Base-by-base conservation (phyloP, 2,797 vertebrate genomes). In the Anabas testudineus region DNA sequence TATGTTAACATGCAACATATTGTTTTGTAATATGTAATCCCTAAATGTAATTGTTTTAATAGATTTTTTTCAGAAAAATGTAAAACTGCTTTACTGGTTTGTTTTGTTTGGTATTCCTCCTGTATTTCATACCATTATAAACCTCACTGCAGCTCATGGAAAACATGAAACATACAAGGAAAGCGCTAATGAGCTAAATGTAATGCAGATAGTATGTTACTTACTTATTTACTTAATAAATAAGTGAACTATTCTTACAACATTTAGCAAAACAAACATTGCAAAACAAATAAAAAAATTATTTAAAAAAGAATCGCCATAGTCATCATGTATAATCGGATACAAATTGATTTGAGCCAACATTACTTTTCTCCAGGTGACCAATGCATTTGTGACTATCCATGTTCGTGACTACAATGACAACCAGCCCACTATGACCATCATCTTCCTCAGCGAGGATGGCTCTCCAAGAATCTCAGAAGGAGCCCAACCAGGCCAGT, bases 361-460 rank as follows among this genome's bases (percentile, higher is more conserved):
- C 30, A 10, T 73, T n/a, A 3, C 64, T 0, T 59, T 76, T 79
- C 69, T 43, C 30, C 65, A 93, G 92, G 92, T 98, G 57, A 97
- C 96, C 69, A 98, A 98, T 0, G 95, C 97, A 0, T 99, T 99
- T 41, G 96, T 99, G 65, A 98, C 97, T 1, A 97, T 99, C 71
- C 96, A 99, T 0, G 97, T 99, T 16, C 95, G 96, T 19, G 98
- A 99, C 88, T 99, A 94, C 91, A 99, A 99, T 28, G 98, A 99
- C 93, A 99, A 99, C 90, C 97, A 98, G 85, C 98, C 97, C 71
- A 98, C 97, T 67, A 99, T 99, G 96, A 99, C 97, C 56, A 98
- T 99, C 87, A 99, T 99, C 90, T 99, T 99, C 86, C 95, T 99
- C 67, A 99, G 97, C 6, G 97, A 99, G 52, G 97, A 99, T 0